phyloP scores from a whole-genome alignment of 2,797 vertebrate species.

The Mergus octosetaceus region DNA sequence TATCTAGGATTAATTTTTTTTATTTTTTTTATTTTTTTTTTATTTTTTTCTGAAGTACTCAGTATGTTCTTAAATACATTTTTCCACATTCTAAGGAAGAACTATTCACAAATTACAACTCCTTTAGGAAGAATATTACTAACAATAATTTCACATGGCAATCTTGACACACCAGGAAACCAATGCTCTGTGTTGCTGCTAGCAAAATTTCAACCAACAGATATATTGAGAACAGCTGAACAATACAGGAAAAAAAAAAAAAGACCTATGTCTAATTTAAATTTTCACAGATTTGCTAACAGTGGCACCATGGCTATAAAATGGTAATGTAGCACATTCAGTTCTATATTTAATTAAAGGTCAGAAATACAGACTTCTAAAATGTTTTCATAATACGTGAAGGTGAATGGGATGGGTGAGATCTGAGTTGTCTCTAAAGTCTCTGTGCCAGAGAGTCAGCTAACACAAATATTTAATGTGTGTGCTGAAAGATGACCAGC shows the following conservation, averaged over 20 bases:
- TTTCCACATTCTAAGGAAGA: constrained; percentile 54
- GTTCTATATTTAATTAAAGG: not conserved
- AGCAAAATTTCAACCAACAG: constrained; percentile 14
- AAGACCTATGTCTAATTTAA: constrained; percentile 14
- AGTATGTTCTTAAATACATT: constrained; percentile 44
- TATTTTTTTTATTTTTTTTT: constrained; percentile 43
- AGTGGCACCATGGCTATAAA: not conserved
- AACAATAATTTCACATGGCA: not conserved
- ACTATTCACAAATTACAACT: constrained; percentile 42
- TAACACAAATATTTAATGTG: not conserved
- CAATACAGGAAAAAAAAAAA: constrained; percentile 3
- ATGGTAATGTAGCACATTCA: constrained; percentile 2
- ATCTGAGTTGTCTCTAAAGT: not conserved
- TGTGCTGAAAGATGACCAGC: not conserved
- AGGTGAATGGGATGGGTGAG: not conserved
- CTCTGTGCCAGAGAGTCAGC: not conserved
- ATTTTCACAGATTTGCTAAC: not conserved
- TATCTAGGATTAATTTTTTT: not conserved
- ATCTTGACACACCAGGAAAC: not conserved
- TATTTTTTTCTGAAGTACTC: constrained; percentile 25
- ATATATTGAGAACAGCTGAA: constrained; percentile 44
- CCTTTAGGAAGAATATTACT: not conserved
- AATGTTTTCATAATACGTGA: not conserved
- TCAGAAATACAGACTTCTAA: constrained; percentile 7
- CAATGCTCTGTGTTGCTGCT: not conserved